Evolutionary conservation across 2,797 vertebrate genomes (phyloP), one percentile per base, ranked within the genome.

Genomic region (Liasis olivaceus): DNA sequence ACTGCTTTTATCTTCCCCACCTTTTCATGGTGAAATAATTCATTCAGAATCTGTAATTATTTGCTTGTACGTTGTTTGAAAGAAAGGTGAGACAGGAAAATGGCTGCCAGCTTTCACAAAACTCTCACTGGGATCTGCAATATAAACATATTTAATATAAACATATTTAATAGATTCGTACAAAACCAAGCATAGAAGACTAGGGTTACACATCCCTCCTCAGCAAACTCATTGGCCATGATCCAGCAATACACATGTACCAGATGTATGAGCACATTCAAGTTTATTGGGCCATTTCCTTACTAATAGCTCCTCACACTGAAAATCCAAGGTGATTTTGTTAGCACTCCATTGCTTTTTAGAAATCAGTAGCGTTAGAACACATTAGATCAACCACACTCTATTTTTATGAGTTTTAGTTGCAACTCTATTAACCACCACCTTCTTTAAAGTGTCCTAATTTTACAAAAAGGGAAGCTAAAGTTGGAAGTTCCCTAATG

Each of bases 101-200:
- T 77, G 1, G 17, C 93, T 95, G 3, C 1, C 88, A 95, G 22
- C 20, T 92, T 90, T 91, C 42, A 0, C 81, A 60, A 0, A 87
- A 42, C 56, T 94, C 94, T 90, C 59, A 92, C n/a, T 36, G 94
- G 58, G 42, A 95, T 90, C 93, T 88, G 89, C 92, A 94, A 92
- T 60, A 63, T 87, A 95, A 96, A 94, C 94, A 60, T 89, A 91
- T 89, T n/a, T 87, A 15, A 84, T 31, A 94, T 87, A 95, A 96
- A 94, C 94, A 60, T 89, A 91, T 89, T n/a, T 87, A 15, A 84
- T 31, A 94, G 93, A 89, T 94, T 51, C n/a, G 93, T 58, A 63
- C 56, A 91, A 54, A 90, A 1, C 6, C n/a, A 88, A 26, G 28
- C 15, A 8, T 31, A 90, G 59, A 31, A 77, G 17, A 72, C 36